Percentiles rank a stretch among this genome's conserved stretches.
Evolutionary conservation across 2,888 invertebrate genomes (phyloP).

Genomic region (Antitype chi): DNA sequence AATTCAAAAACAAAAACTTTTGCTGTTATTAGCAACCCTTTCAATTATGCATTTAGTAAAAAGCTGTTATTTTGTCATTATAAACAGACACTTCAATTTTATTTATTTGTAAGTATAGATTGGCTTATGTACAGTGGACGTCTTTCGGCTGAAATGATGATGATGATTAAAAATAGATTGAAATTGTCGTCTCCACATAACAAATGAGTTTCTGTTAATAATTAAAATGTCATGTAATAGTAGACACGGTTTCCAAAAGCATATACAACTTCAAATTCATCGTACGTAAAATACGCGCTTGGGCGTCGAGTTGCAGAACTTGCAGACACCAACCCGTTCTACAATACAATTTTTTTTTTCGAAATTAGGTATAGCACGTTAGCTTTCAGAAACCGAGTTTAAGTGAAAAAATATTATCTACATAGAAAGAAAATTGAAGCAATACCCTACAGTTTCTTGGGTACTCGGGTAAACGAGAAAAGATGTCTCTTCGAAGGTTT

Average conservation of each 20-base stretch:
- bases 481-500: neutral
- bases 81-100: too few species aligned
- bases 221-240: neutral
- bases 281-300: neutral
- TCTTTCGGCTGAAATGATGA: too few species aligned
- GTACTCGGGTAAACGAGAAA: neutral
- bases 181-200: neutral
- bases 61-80: too few species aligned
- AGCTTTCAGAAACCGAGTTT: neutral
- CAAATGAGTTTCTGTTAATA: neutral
- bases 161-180: too few species aligned
- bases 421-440: neutral
- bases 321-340: too few species aligned
- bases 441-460: too few species aligned
- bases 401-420: neutral
- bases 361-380: too few species aligned
- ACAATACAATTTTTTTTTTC: neutral
- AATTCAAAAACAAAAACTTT: too few species aligned
- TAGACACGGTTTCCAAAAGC: constrained; percentile 10
- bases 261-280: neutral
- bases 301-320: neutral
- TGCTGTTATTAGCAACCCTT: too few species aligned
- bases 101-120: too few species aligned
- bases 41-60: too few species aligned
- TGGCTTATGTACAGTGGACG: too few species aligned